A percentile compares a stretch with the other conserved stretches of the same genome.
phyloP scores from a whole-genome alignment of 2,888 invertebrate genomes.

The Drosophila affinis region DNA sequence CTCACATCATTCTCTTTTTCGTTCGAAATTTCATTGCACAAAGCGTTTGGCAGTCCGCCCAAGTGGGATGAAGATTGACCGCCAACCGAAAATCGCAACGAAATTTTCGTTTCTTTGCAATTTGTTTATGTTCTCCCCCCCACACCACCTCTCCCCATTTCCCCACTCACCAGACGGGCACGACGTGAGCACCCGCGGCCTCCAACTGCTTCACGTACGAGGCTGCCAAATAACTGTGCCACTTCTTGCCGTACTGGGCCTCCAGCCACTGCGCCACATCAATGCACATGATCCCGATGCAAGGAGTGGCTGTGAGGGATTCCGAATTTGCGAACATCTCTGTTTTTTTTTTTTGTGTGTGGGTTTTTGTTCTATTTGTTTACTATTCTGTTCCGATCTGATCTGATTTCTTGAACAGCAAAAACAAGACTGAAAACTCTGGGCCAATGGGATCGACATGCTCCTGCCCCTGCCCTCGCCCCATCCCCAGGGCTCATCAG shows the following conservation, averaged over 20 bases:
- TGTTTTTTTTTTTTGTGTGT: not conserved
- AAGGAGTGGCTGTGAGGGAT: not conserved
- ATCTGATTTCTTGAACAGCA: not conserved
- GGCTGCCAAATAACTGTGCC: constrained; percentile 90
- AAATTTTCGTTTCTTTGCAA: not conserved
- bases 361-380: not conserved
- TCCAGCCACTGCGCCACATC: constrained; percentile 86
- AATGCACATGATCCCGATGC: constrained; percentile 89
- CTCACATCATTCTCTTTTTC: not conserved
- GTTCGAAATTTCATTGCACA: too few relatives aligned
- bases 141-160: too few relatives aligned
- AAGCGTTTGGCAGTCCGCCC: not conserved
- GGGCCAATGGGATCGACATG: not conserved
- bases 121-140: constrained; percentile 8
- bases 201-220: constrained; percentile 95
- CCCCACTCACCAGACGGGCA: constrained; percentile 89
- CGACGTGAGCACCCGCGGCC: constrained; percentile 91
- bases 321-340: not conserved
- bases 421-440: not conserved
- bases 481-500: too few relatives aligned
- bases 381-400: not conserved
- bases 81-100: not conserved
- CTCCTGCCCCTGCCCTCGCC: too few relatives aligned
- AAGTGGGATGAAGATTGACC: constrained; percentile 2
- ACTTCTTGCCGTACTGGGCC: constrained; percentile 84